These are phyloP conservation scores for Aplochiton taeniatus DNA, from an alignment of 2,797 vertebrate genomes.

Conservation along the genomic window DNA sequence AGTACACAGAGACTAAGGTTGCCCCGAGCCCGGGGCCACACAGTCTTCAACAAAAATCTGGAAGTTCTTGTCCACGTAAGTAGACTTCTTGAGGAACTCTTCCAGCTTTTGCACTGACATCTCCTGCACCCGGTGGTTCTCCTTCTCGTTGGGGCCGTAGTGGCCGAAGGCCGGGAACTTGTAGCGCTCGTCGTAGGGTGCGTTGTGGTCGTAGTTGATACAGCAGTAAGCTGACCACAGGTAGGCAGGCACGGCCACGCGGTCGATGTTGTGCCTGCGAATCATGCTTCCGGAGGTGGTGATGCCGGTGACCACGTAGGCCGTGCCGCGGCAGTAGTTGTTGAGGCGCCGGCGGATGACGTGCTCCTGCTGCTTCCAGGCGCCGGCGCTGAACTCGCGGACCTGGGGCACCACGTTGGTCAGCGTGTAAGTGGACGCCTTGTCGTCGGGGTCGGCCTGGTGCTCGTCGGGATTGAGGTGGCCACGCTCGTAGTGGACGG, in stretches of 20 bases:
- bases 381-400: constrained; percentile 41
- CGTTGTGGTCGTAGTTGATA: constrained; percentile 67
- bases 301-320: constrained; percentile 67
- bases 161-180: constrained; percentile 72
- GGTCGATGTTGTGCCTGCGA: constrained; percentile 63
- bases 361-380: constrained; percentile 62
- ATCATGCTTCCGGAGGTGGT: constrained; percentile 71
- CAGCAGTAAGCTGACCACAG: constrained; percentile 78
- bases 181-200: constrained; percentile 63
- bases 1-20: background rate
- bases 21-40: constrained; percentile 20
- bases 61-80: constrained; percentile 65
- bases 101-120: constrained; percentile 60
- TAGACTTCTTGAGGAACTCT: constrained; percentile 66
- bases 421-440: constrained; percentile 74
- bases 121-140: constrained; percentile 58
- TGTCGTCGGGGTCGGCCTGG: constrained; percentile 65
- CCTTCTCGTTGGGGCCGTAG: constrained; percentile 63
- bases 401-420: constrained; percentile 71
- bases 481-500: constrained; percentile 62
- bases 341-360: constrained; percentile 68
- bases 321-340: constrained; percentile 71
- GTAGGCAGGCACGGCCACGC: constrained; percentile 65
- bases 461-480: constrained; percentile 70
- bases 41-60: constrained; percentile 71